Evolutionary conservation across 1,140 invertebrate genomes (phyloP).

Genomic region (Aphis craccivora): DNA sequence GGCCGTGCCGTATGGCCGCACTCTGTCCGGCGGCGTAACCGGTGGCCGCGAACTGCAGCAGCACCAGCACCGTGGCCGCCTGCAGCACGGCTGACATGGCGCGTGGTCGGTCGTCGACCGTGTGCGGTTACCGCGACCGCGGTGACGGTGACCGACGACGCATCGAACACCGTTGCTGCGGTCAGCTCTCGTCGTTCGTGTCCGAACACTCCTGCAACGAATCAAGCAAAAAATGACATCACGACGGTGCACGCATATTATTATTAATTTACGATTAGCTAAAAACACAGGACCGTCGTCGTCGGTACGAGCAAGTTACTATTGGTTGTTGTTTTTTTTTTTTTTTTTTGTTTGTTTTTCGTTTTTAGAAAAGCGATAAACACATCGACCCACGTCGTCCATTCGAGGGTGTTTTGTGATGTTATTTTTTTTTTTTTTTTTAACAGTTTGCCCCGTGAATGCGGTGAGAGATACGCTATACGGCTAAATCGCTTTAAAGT

Average conservation of each 20-base stretch:
- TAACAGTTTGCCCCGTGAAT: too few relatives aligned
- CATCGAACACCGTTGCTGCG: neutral
- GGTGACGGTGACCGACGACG: neutral
- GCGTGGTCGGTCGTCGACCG: neutral
- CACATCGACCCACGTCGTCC: too few relatives aligned
- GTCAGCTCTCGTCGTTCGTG: neutral
- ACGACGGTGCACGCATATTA: neutral
- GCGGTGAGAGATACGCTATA: too few relatives aligned
- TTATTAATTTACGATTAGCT: neutral
- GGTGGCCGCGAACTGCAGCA: neutral
- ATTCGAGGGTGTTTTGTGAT: too few relatives aligned
- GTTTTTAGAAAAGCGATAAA: too few relatives aligned
- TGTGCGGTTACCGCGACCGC: neutral
- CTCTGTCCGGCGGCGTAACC: neutral
- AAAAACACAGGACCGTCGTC: too few relatives aligned
- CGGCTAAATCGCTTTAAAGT: too few relatives aligned
- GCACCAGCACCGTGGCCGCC: neutral
- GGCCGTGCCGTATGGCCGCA: slow-evolving; percentile 37
- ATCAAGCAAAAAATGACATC: neutral
- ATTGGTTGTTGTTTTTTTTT: too few relatives aligned
- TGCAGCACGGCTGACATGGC: neutral
- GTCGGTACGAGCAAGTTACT: too few relatives aligned
- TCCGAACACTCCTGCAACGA: neutral
- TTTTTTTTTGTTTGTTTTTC: too few relatives aligned
- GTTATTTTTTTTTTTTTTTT: too few relatives aligned